Percentiles rank a stretch among this genome's conserved stretches.
Conservation (phyloP, 2,797 vertebrate species). For the Silurus lanzhouensis region DNA sequence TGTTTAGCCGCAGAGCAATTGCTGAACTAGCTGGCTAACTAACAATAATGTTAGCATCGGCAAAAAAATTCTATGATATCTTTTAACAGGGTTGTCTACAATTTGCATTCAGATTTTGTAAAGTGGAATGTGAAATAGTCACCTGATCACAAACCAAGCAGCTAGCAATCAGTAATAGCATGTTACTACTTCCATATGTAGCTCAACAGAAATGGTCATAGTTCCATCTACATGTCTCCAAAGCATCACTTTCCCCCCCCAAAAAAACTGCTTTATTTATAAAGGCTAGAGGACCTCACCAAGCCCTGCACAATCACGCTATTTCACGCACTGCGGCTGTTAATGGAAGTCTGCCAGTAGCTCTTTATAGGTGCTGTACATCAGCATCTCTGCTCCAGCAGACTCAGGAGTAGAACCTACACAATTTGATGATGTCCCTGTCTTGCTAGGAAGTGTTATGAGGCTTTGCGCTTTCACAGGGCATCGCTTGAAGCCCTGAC, state of each 20-base stretch:
- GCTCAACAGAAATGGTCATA: not conserved
- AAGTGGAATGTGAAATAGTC: not conserved
- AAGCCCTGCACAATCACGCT: conserved; percentile 7
- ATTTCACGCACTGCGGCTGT: conserved; percentile 40
- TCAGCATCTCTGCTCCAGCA: conserved; percentile 31
- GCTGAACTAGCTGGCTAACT: not conserved
- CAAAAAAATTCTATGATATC: not conserved
- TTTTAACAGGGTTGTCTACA: not conserved
- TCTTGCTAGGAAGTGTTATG: conserved; percentile 21
- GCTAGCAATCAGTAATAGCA: not conserved
- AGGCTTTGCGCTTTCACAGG: conserved; percentile 38
- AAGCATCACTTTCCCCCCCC: not conserved
- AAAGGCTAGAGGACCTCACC: conserved; percentile 4
- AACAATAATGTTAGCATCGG: not conserved
- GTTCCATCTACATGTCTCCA: too few species aligned
- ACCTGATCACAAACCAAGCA: not conserved
- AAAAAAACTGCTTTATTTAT: not conserved
- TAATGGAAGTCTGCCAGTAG: conserved; percentile 37
- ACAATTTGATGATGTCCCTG: conserved; percentile 50
- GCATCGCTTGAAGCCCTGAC: conserved; percentile 44
- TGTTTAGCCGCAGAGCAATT: not conserved
- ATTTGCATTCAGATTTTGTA: not conserved
- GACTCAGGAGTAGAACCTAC: conserved; percentile 40
- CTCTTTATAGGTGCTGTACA: conserved; percentile 43
- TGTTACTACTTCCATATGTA: too few species aligned